These are phyloP conservation scores for Emberiza fucata DNA, from an alignment of 2,113 vertebrate species.

Conservation along the genomic window DNA sequence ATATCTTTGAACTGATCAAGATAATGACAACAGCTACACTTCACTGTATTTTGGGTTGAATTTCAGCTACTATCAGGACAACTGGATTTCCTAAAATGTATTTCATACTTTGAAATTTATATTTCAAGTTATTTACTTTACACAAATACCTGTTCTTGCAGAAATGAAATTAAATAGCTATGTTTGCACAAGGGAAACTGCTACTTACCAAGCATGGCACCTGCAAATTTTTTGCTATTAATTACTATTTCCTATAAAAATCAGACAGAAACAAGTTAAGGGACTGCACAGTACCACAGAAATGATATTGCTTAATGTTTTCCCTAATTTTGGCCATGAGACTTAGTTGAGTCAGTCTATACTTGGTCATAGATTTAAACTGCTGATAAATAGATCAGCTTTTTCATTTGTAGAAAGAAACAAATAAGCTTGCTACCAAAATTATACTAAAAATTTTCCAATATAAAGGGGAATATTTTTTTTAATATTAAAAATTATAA, in stretches of 20 bases:
- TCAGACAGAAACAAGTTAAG: not conserved
- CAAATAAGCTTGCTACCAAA: not conserved
- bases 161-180: not conserved
- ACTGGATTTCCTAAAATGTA: not conserved
- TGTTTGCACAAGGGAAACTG: not conserved
- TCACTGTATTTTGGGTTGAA: not conserved
- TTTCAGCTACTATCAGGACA: not conserved
- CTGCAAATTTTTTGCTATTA: not conserved
- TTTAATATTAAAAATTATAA: not conserved
- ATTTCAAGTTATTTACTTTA: not conserved
- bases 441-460: not conserved
- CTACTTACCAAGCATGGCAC: rapidly evolving
- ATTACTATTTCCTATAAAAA: not conserved
- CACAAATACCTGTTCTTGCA: not conserved
- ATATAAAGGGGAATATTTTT: not conserved
- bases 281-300: not conserved
- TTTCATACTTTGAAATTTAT: not conserved
- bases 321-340: not conserved
- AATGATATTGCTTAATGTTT: not conserved
- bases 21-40: not conserved
- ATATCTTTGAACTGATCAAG: not conserved
- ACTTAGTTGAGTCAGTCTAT: not conserved
- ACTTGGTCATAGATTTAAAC: not conserved
- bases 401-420: not conserved
- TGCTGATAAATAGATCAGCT: not conserved